Base-by-base conservation (phyloP, 2,888 invertebrate species). In the Ariolimax columbianus region DNA sequence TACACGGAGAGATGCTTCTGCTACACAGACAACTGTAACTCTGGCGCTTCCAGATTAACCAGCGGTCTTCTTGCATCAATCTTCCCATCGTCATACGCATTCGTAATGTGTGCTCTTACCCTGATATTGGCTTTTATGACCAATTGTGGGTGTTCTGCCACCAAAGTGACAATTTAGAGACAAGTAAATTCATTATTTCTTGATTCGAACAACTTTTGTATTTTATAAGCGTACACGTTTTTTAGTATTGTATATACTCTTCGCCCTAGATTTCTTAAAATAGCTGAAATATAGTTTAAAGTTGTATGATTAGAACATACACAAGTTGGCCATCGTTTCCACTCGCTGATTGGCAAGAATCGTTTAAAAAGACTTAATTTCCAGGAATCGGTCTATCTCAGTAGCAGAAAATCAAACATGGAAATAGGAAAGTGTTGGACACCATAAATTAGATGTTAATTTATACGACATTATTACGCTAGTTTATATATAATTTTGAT, bases 1-100 rank as follows among this genome's bases (percentile, higher is more conserved):
- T 82, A 82, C 75, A 82, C 82, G 7, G 82, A 82, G 9, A 30
- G 68, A 17, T 59, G 78, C 68, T 85, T 33, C 73, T 73, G 78
- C 75, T 85, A 70, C 66, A 33, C 63, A 26, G 72, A 70, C 43
- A 38, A 73, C 55, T 85, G 79, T 36, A 70, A 79, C 77, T 85
- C 81, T 19, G 75, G 73, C 23, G 75, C 78, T 33, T 26, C 77
- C 1, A 66, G 81, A 0, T 55, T 30, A 51, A 30, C 30, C 26
- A 33, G 2, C 17, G 75, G 51, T 33, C 17, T 17, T 7, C 51
- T 75, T 30, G 30, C 75, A 0, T 43, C 73, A 33, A 17, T 75
- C 1, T 30, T 51, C 40, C 51, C 75, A 17, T 75, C 51, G 51
- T 33, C 75, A 51, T 33, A 47, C 14, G 51, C 51, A 2, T 33